These are phyloP conservation scores for Pectinophora gossypiella DNA, from an alignment of 1,140 invertebrate genomes.

Conservation along the genomic window DNA sequence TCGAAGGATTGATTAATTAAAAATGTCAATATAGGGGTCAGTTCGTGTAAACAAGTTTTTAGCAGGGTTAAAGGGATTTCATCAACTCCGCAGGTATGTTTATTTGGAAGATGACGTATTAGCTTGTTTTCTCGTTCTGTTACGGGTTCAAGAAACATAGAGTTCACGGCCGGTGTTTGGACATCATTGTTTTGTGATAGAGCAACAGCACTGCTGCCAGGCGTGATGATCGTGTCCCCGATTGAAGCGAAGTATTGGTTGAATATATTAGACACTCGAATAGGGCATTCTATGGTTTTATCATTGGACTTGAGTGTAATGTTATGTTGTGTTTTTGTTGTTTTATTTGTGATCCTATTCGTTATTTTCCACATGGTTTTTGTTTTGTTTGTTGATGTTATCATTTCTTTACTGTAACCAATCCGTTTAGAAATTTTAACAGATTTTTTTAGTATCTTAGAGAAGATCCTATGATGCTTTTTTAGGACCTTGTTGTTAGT, in stretches of 20 bases:
- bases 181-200: neutral
- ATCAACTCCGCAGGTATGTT: neutral
- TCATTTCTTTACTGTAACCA: neutral
- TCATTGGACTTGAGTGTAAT: neutral
- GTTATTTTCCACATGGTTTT: neutral
- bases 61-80: neutral
- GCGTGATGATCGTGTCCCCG: neutral
- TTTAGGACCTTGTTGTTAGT: neutral
- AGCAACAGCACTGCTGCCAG: neutral
- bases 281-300: neutral
- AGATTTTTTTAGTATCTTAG: neutral
- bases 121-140: neutral
- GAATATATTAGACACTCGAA: neutral
- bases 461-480: neutral
- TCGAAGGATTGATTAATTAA: slow-evolving; percentile 2
- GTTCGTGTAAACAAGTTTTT: neutral
- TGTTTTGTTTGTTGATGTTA: neutral
- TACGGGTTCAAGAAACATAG: neutral
- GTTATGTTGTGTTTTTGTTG: neutral
- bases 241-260: neutral
- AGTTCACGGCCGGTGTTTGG: neutral
- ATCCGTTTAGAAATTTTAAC: neutral
- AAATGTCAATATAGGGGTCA: neutral
- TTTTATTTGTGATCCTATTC: neutral
- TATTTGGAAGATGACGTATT: neutral